phyloP scores from a whole-genome alignment of 2,113 vertebrate species.

The Aplodontia rufa region DNA sequence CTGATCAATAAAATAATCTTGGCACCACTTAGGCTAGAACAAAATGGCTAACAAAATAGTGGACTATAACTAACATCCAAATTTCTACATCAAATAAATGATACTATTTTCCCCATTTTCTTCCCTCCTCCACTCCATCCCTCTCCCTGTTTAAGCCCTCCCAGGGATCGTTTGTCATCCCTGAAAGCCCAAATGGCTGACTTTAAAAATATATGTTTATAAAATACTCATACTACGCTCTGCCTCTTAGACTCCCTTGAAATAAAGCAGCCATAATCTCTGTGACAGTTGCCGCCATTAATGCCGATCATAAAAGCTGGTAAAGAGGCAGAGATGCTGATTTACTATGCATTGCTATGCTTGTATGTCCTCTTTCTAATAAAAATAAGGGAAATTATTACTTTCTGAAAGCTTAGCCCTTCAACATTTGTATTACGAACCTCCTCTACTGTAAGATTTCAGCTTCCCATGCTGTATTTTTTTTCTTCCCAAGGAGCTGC shows the following conservation, averaged over 20 bases:
- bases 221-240: constrained; percentile 67
- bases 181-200: constrained; percentile 58
- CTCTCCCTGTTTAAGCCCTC: neutral
- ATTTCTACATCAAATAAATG: constrained; percentile 64
- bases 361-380: constrained; percentile 78
- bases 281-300: constrained; percentile 80
- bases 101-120: neutral
- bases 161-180: constrained; percentile 41
- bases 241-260: constrained; percentile 72
- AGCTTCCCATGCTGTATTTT: constrained; percentile 67
- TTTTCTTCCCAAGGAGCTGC: constrained; percentile 58
- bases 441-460: constrained; percentile 73
- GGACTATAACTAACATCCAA: constrained; percentile 27
- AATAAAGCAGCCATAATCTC: constrained; percentile 83
- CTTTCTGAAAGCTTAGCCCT: constrained; percentile 68
- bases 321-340: constrained; percentile 78
- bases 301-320: constrained; percentile 82
- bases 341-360: constrained; percentile 77
- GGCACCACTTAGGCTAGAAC: constrained; percentile 52
- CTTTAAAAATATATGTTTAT: constrained; percentile 76
- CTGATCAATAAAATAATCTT: constrained; percentile 69
- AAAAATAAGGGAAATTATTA: constrained; percentile 82
- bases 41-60: constrained; percentile 58
- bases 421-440: constrained; percentile 78
- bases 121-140: neutral